Percentiles rank a stretch among this genome's conserved stretches.
phyloP scores from a whole-genome alignment of 92 coral and sea anemone species.

The Micromussa lordhowensis region DNA sequence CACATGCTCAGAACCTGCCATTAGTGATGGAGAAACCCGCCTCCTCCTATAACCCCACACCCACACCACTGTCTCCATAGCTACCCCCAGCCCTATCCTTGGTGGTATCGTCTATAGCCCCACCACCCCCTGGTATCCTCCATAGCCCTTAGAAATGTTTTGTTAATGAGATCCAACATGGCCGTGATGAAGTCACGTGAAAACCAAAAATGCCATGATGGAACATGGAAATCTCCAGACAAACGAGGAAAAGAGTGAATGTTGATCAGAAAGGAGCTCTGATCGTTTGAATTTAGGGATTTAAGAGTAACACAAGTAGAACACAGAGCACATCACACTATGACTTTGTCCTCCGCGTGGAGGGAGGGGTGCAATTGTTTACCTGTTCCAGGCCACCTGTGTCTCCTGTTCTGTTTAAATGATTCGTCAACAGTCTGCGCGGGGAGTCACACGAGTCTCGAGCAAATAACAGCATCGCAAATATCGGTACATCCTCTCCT shows the following conservation, averaged over 20 bases:
- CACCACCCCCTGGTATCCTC: too few species aligned
- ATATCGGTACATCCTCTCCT: constrained; percentile 77
- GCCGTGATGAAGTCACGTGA: too few species aligned
- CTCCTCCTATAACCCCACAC: too few species aligned
- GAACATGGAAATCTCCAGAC: neutral
- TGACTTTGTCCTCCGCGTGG: too few species aligned
- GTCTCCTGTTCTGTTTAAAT: constrained; percentile 88
- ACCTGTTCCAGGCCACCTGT: constrained; percentile 98
- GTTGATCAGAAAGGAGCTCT: neutral
- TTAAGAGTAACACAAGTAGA: neutral
- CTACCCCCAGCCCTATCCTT: too few species aligned
- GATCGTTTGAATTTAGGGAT: neutral
- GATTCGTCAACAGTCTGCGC: constrained; percentile 61
- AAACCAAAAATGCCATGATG: neutral
- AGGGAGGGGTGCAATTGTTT: neutral
- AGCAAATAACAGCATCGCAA: constrained; percentile 87
- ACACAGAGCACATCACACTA: too few species aligned
- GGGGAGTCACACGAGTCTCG: constrained; percentile 84
- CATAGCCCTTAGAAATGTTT: too few species aligned
- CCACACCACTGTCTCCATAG: too few species aligned
- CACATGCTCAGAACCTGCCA: too few species aligned
- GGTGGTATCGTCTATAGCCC: too few species aligned
- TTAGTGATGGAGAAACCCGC: too few species aligned
- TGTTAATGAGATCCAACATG: too few species aligned
- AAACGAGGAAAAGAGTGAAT: neutral